Percentiles rank a stretch among this genome's conserved stretches.
phyloP scores from a whole-genome alignment of 1,140 invertebrate species.

The Drosophila santomea region DNA sequence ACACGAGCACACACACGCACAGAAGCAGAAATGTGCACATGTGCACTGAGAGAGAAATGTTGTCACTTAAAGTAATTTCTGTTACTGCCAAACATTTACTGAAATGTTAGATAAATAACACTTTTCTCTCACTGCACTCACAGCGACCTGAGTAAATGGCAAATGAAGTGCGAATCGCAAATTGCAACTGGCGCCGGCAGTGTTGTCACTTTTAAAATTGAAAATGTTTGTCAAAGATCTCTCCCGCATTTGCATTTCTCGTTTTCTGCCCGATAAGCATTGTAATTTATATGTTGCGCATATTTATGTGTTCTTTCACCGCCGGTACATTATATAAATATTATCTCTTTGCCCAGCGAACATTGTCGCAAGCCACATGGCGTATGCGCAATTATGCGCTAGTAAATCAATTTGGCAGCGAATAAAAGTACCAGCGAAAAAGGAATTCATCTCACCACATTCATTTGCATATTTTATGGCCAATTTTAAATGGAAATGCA shows the following conservation, averaged over 20 bases:
- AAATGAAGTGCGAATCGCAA: constrained; percentile 60
- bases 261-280: constrained; percentile 48
- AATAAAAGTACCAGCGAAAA: constrained; percentile 6
- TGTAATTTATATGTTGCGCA: constrained; percentile 45
- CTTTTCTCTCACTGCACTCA: background rate
- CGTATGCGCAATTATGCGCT: constrained; percentile 40
- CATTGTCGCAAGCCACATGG: constrained; percentile 4
- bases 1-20: constrained; percentile 31
- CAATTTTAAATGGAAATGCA: constrained; percentile 74
- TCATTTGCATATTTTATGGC: constrained; percentile 76
- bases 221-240: constrained; percentile 73
- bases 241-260: constrained; percentile 16
- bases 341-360: background rate
- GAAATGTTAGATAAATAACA: too few species aligned
- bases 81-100: too few species aligned
- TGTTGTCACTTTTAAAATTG: constrained; percentile 76
- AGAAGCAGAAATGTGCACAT: background rate
- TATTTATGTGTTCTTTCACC: constrained; percentile 25
- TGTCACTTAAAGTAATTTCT: background rate
- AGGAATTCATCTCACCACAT: constrained; percentile 19
- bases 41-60: background rate
- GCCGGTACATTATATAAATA: constrained; percentile 16
- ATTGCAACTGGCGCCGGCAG: constrained; percentile 21
- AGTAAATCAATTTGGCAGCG: constrained; percentile 33
- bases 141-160: constrained; percentile 34